Evolutionary conservation across 92 coral and sea anemone genomes (phyloP).

Genomic region (Virgularia gustaviana): DNA sequence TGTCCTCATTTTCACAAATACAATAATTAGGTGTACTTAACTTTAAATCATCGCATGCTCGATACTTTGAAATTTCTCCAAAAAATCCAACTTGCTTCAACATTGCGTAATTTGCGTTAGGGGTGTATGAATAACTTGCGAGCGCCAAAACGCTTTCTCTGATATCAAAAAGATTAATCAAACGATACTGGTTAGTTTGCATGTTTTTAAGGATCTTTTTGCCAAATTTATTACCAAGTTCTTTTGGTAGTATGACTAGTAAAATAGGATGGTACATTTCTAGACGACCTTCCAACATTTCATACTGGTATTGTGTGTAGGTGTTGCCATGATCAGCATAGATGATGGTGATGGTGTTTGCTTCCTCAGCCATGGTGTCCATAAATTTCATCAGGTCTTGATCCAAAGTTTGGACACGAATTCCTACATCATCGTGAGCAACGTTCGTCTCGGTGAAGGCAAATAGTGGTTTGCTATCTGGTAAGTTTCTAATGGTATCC

Average conservation of each 20-base stretch:
- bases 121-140: constrained; percentile 35
- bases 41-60: constrained; percentile 68
- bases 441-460: constrained; percentile 67
- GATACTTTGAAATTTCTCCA: constrained; percentile 48
- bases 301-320: constrained; percentile 60
- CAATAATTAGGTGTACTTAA: constrained; percentile 70
- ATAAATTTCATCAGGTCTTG: constrained; percentile 52
- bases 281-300: constrained; percentile 67
- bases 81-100: constrained; percentile 57
- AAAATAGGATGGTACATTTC: constrained; percentile 81
- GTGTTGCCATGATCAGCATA: constrained; percentile 91
- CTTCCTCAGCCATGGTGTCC: constrained; percentile 46
- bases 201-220: constrained; percentile 52
- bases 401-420: constrained; percentile 67
- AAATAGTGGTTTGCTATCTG: constrained; percentile 55
- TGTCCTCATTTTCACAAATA: constrained; percentile 78
- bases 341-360: constrained; percentile 64
- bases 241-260: constrained; percentile 65
- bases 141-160: constrained; percentile 66
- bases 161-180: constrained; percentile 62
- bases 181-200: constrained; percentile 57
- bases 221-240: constrained; percentile 61
- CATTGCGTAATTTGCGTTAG: neutral
- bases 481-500: constrained; percentile 44
- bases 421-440: constrained; percentile 68